phyloP scores from a whole-genome alignment of 1,140 invertebrate genomes.

The Lepidurus apus region DNA sequence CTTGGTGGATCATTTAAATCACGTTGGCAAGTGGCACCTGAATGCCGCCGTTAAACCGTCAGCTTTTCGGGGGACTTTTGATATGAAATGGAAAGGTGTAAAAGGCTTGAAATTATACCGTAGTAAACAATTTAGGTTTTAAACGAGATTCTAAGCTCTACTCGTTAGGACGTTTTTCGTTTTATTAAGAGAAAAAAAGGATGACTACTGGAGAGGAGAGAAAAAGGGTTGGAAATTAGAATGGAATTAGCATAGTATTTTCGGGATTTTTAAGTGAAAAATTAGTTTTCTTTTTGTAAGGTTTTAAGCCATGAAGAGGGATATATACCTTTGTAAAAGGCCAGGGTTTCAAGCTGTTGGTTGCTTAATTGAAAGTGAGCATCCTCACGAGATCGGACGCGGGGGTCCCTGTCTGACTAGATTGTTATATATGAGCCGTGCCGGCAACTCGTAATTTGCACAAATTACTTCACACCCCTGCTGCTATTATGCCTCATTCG shows the following conservation, averaged over 20 bases:
- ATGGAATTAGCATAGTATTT: not conserved
- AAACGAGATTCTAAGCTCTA: not conserved
- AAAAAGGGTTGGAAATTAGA: slow-evolving; percentile 10
- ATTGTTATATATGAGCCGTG: slow-evolving; percentile 22
- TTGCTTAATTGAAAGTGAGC: slow-evolving; percentile 22
- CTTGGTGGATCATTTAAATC: not conserved
- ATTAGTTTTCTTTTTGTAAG: not conserved
- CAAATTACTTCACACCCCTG: slow-evolving; percentile 21
- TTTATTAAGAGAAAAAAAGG: not conserved
- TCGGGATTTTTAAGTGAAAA: slow-evolving; percentile 2
- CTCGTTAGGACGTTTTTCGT: not conserved
- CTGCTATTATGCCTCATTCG: slow-evolving; percentile 21
- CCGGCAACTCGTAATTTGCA: slow-evolving; percentile 21
- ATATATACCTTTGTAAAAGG: slow-evolving; percentile 12
- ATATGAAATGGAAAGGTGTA: not conserved
- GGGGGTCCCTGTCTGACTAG: slow-evolving; percentile 13
- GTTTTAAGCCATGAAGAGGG: not conserved
- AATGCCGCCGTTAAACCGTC: too few species aligned
- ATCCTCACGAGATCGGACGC: slow-evolving; percentile 17
- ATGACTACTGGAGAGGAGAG: not conserved
- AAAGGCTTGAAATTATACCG: not conserved
- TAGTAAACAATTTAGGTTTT: slow-evolving; percentile 2
- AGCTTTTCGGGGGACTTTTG: not conserved
- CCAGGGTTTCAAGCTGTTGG: slow-evolving; percentile 12
- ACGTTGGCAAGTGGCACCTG: not conserved